Evolutionary conservation across 2,888 invertebrate genomes (phyloP), one percentile per base, ranked within the genome.

Genomic region (Conus canariensis): DNA sequence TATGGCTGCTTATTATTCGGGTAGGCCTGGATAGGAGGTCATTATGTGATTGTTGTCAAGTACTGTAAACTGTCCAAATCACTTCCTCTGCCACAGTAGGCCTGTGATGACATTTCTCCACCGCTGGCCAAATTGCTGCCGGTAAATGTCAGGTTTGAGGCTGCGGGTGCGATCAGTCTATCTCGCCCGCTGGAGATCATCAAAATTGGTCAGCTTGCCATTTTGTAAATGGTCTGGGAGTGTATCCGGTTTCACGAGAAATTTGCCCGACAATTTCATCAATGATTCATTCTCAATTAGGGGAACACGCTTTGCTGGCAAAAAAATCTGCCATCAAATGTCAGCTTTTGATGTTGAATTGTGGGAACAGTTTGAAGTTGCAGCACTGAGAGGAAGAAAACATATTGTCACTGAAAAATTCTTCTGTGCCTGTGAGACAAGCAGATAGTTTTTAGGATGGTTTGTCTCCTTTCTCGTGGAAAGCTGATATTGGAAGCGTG

Each of bases 1-100:
- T 80, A 88, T 30, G 22, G 30, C 22, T 82, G 59, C 60, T 80
- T 88, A 64, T 58, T 82, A 88, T 88, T 82, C 88, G 30, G 30
- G 22, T 60, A 25, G 88, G 56, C 45, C 60, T 59, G 64, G 30
- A 80, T 25, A n/a, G 59, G 56, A 19, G 67, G 82, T 88, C 74
- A 64, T 88, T 80, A 82, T 80, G 88, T 82, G 80, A 88, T 88
- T 82, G 88, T 88, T 88, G 60, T 25, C 25, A 45, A 30, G 64
- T 60, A 22, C 22, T 80, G 58, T 25, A 25, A 80, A 56, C 77
- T 60, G 19, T n/a, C 88, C 30, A 64, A 82, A 59, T 82, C 77
- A 88, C 80, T 80, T 82, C 88, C 88, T 88, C 45, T 88, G 30
- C 64, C 88, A 82, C 77, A 60, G 45, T 88, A 82, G 60, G 88